These are phyloP conservation scores for Patiria miniata DNA, from an alignment of 35 echinoderm and acorn worm genomes.

Conservation along the genomic window DNA sequence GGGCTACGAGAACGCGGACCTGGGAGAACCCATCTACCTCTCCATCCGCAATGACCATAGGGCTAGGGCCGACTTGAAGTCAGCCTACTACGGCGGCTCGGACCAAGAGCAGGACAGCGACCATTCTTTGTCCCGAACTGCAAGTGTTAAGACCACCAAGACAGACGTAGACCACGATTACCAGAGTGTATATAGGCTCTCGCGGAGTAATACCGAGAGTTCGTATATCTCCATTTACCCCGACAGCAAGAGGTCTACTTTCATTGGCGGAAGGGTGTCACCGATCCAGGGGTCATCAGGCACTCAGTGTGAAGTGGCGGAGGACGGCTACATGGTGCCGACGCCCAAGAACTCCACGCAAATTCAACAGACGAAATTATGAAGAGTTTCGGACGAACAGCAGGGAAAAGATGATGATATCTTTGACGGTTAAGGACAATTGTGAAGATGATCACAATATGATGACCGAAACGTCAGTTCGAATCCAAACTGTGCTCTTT, in stretches of 20 bases:
- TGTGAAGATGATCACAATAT: too few relatives aligned
- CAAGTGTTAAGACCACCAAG: slow-evolving; percentile 4
- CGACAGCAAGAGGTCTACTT: not conserved
- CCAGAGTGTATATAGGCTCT: not conserved
- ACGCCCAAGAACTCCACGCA: slow-evolving; percentile 9
- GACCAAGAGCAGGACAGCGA: not conserved
- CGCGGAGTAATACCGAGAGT: not conserved
- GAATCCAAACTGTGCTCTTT: too few relatives aligned
- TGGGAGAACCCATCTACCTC: not conserved
- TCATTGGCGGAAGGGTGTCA: not conserved
- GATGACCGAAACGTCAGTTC: too few relatives aligned
- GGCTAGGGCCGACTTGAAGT: not conserved
- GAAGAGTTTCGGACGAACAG: too few relatives aligned
- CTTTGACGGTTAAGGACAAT: too few relatives aligned
- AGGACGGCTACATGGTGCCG: slow-evolving; percentile 14
- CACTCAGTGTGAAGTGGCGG: not conserved
- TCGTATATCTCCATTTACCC: slow-evolving; percentile 4
- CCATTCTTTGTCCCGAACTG: not conserved
- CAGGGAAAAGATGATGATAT: too few relatives aligned
- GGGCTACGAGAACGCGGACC: not conserved
- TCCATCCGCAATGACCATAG: slow-evolving; percentile 10
- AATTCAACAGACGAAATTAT: not conserved
- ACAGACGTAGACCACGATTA: slow-evolving; percentile 2
- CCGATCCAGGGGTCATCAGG: not conserved
- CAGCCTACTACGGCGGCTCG: not conserved